These are phyloP conservation scores for Threskiornis aethiopicus DNA, from an alignment of 2,797 vertebrate species.

Conservation along the genomic window DNA sequence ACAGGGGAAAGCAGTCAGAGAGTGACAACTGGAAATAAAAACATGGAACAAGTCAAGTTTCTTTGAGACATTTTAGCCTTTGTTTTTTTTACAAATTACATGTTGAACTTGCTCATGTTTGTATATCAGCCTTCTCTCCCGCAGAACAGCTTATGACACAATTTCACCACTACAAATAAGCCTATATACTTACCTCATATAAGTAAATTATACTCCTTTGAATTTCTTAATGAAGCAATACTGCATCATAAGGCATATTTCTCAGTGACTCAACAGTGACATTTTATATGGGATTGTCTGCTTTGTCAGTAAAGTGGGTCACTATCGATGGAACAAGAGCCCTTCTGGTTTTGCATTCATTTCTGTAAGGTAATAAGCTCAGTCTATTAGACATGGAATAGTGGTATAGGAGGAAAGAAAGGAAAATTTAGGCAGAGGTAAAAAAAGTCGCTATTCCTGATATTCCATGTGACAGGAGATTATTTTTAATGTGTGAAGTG, in stretches of 20 bases:
- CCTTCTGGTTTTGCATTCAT: background rate
- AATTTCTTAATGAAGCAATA: background rate
- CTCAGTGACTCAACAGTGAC: background rate
- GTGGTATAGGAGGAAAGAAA: background rate
- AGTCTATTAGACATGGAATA: background rate
- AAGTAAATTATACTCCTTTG: background rate
- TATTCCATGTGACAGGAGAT: background rate
- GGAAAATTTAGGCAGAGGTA: background rate
- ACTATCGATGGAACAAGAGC: background rate
- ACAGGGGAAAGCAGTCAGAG: background rate
- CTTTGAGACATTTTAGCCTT: background rate
- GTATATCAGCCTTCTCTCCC: background rate
- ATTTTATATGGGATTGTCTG: background rate
- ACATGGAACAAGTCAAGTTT: background rate
- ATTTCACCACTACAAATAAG: background rate
- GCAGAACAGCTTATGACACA: background rate
- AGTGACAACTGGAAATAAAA: background rate
- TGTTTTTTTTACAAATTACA: background rate
- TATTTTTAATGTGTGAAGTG: conserved; percentile 48
- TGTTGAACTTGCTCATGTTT: background rate
- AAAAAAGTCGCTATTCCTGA: background rate
- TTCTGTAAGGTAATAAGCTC: background rate
- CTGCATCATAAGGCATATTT: background rate
- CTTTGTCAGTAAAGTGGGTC: background rate
- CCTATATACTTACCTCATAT: background rate